A percentile compares a stretch with the other conserved stretches of the same genome.
Conservation (phyloP, 1,140 invertebrate genomes). For the Orius laevigatus region DNA sequence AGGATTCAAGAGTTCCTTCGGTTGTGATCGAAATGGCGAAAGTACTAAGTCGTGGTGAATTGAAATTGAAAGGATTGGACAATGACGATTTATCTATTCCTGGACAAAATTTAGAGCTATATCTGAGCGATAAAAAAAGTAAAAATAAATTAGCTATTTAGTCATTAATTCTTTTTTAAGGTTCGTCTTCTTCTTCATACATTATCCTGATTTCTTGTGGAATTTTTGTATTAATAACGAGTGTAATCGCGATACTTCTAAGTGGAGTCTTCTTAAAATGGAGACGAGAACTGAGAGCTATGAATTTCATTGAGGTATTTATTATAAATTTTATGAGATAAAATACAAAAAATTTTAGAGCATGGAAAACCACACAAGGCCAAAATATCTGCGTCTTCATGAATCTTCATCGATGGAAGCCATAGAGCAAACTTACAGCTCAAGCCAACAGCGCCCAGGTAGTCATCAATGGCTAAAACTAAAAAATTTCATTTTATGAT, state of each 20-base stretch:
- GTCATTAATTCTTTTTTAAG: neutral
- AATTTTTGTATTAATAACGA: constrained; percentile 1
- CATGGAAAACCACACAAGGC: constrained; percentile 2
- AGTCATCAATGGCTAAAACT: neutral
- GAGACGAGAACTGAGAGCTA: constrained; percentile 3
- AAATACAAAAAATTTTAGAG: constrained; percentile 1
- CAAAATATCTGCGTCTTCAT: constrained; percentile 4
- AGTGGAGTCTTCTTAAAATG: constrained; percentile 9
- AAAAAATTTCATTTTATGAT: neutral
- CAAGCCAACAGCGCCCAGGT: constrained; percentile 7
- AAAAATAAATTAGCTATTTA: neutral
- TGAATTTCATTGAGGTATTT: constrained; percentile 6
- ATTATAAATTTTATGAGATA: neutral
- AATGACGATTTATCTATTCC: neutral
- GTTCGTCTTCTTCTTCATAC: neutral
- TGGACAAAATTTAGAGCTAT: neutral
- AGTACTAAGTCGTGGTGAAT: neutral
- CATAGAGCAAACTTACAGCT: constrained; percentile 1
- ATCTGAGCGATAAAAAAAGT: neutral
- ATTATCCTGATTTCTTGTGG: neutral
- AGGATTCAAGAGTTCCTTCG: too few relatives aligned
- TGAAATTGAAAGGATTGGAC: constrained; percentile 1
- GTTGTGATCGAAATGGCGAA: too few relatives aligned
- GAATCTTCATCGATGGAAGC: constrained; percentile 2
- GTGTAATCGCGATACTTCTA: constrained; percentile 1